A percentile compares a stretch with the other conserved stretches of the same genome.
Conservation (phyloP, 2,113 vertebrate species). For the Gymnorhina tibicen region DNA sequence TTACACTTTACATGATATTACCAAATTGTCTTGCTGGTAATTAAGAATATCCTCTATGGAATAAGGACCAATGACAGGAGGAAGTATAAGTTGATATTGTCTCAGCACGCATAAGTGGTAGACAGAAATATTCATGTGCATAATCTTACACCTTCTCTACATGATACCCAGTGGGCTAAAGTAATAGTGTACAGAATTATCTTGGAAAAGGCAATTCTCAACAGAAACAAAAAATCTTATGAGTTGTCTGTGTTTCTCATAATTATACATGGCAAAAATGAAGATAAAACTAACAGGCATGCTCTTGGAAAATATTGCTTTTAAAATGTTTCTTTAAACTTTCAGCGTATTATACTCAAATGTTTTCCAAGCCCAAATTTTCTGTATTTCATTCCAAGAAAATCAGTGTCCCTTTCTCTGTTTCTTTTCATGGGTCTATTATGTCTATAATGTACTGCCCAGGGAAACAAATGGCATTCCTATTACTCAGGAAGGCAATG, state of each 20-base stretch:
- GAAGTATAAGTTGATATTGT: constrained; percentile 24
- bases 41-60: constrained; percentile 25
- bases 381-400: background rate
- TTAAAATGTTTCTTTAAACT: background rate
- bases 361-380: background rate
- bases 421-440: background rate
- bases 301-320: background rate
- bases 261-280: background rate
- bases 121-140: constrained; percentile 45
- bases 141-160: constrained; percentile 38
- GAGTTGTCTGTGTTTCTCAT: background rate
- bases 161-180: constrained; percentile 45
- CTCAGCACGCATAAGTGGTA: constrained; percentile 9
- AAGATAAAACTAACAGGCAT: background rate
- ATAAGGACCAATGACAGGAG: constrained; percentile 32
- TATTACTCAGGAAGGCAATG: background rate
- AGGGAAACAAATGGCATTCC: background rate
- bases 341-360: background rate
- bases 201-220: constrained; percentile 49
- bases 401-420: background rate
- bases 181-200: constrained; percentile 18
- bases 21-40: constrained; percentile 46
- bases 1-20: constrained; percentile 22
- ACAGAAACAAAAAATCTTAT: constrained; percentile 1
- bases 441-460: background rate